Conservation (phyloP, 2,113 vertebrate genomes). For the Pachypanchax playfairii region DNA sequence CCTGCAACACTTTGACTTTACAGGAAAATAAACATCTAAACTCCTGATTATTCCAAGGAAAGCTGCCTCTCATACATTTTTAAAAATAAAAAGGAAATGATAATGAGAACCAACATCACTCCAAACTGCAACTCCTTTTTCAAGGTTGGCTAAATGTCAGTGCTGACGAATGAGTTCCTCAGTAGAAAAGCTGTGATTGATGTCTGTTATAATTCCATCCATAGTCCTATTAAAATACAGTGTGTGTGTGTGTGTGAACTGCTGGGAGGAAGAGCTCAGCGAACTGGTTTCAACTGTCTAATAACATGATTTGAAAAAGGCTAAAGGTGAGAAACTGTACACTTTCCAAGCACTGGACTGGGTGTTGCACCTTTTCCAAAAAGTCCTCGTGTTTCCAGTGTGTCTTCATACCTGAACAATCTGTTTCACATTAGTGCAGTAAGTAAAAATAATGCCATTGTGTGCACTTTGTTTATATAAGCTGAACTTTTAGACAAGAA, state of each 20-base stretch:
- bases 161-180: conserved; percentile 36
- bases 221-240: conserved; percentile 41
- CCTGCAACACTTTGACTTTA: no score
- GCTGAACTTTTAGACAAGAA: conserved; percentile 11
- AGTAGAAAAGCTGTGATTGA: conserved; percentile 28
- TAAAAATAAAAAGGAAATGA: not conserved
- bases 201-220: conserved; percentile 52
- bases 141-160: conserved; percentile 18
- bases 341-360: no score
- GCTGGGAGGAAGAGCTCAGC: conserved; percentile 17
- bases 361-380: conserved; percentile 16
- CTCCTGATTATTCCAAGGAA: no score
- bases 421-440: conserved; percentile 36
- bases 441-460: not conserved
- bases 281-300: not conserved
- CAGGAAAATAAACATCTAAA: no score
- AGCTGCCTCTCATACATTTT: not conserved
- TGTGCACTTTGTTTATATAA: conserved; percentile 8
- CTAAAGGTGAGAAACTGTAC: conserved; percentile 6
- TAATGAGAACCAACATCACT: no score
- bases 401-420: conserved; percentile 23
- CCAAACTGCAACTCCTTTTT: conserved; percentile 4
- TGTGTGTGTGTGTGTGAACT: conserved; percentile 11
- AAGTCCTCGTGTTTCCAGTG: not conserved
- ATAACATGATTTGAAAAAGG: not conserved